These are phyloP conservation scores for Drosophila melanica DNA, from an alignment of 1,140 invertebrate species.

Conservation along the genomic window DNA sequence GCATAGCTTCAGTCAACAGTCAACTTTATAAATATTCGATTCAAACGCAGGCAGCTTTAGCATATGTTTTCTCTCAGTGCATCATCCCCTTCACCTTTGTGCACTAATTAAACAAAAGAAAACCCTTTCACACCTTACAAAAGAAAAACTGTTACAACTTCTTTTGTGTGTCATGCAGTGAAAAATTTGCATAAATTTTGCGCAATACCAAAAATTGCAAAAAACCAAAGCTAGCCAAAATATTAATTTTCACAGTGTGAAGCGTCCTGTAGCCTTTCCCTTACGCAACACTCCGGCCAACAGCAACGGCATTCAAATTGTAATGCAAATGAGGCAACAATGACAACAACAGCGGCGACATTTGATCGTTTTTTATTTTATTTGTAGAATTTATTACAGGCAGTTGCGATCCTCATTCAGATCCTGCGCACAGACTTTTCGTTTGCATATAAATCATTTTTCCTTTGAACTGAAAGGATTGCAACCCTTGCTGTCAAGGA, in stretches of 20 bases:
- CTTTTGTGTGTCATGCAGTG: constrained; percentile 53
- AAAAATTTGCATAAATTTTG: constrained; percentile 79
- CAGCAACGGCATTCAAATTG: constrained; percentile 58
- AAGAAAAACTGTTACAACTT: constrained; percentile 72
- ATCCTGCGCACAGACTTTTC: constrained; percentile 29
- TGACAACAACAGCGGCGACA: constrained; percentile 68
- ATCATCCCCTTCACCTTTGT: constrained; percentile 43
- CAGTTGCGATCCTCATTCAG: constrained; percentile 40
- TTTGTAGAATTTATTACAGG: no score
- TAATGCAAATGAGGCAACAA: constrained; percentile 75
- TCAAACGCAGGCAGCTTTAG: neutral
- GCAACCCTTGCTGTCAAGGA: constrained; percentile 69
- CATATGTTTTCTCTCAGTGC: constrained; percentile 19
- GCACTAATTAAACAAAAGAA: constrained; percentile 75
- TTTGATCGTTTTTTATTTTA: constrained; percentile 73
- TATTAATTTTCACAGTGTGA: constrained; percentile 81
- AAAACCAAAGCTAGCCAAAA: constrained; percentile 71
- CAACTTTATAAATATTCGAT: neutral
- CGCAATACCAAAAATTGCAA: constrained; percentile 53
- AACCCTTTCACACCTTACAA: constrained; percentile 74
- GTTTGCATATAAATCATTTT: constrained; percentile 64
- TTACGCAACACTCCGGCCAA: no score
- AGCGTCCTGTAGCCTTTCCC: constrained; percentile 46
- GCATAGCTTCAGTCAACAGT: no score
- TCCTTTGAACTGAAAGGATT: constrained; percentile 46